Evolutionary conservation across 2,113 vertebrate genomes (phyloP).

Genomic region (Eupsittula cactorum): DNA sequence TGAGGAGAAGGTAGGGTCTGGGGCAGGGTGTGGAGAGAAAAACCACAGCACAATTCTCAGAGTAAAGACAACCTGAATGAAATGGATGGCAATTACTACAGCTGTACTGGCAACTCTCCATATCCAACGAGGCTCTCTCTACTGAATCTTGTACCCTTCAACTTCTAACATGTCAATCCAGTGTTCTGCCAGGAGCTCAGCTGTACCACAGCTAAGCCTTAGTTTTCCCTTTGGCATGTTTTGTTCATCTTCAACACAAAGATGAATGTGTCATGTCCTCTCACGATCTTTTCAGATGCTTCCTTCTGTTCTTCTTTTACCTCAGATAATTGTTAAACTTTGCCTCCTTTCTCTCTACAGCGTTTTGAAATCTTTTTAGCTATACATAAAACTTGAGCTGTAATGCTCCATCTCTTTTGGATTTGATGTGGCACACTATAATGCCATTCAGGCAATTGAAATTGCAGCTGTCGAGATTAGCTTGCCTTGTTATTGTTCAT

Average conservation of each 20-base stretch:
- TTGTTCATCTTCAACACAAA: background rate
- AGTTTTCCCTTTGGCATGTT: background rate
- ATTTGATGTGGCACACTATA: background rate
- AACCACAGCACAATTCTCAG: background rate
- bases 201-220: background rate
- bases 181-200: background rate
- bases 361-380: background rate
- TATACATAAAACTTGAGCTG: background rate
- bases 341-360: background rate
- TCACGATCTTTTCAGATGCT: background rate
- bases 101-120: background rate
- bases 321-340: background rate
- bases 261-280: background rate
- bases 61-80: background rate
- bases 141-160: background rate
- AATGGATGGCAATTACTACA: background rate
- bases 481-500: background rate
- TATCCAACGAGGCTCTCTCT: background rate
- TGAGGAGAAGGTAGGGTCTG: background rate
- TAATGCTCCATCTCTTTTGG: background rate
- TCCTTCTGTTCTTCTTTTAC: background rate
- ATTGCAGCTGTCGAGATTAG: background rate
- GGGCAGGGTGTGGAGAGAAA: background rate
- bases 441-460: background rate
- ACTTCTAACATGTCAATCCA: background rate